These are phyloP conservation scores for Enteromius fasciolatus DNA, from an alignment of 2,797 vertebrate species.

Conservation along the genomic window DNA sequence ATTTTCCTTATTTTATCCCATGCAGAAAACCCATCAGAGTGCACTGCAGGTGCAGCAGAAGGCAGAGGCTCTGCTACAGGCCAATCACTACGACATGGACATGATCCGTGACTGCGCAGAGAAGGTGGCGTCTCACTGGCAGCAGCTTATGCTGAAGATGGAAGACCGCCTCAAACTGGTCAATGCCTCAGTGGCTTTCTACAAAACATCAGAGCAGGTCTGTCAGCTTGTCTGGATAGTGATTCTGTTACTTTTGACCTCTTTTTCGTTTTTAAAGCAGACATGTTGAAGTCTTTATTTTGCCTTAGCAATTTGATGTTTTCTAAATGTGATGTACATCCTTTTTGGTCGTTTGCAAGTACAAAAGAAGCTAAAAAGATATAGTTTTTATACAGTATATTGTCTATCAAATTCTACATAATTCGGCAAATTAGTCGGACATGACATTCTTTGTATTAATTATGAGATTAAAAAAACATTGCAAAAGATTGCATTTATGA, in stretches of 20 bases:
- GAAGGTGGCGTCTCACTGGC: conserved; percentile 98
- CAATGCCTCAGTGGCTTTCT: conserved; percentile 97
- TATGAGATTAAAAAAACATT: neutral
- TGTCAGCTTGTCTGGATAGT: conserved; percentile 29
- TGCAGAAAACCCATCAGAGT: conserved; percentile 66
- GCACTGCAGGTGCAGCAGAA: conserved; percentile 97
- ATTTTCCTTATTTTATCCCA: conserved; percentile 43
- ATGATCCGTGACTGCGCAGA: conserved; percentile 98
- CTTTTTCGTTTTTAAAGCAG: neutral
- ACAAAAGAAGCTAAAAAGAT: neutral
- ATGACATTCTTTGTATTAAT: neutral
- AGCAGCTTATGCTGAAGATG: conserved; percentile 99
- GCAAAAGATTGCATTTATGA: neutral
- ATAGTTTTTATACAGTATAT: no score
- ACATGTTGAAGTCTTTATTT: neutral
- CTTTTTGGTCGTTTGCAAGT: neutral
- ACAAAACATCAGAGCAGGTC: conserved; percentile 98
- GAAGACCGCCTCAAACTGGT: conserved; percentile 97
- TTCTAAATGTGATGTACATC: neutral
- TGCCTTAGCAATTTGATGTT: neutral
- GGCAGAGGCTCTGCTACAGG: conserved; percentile 93
- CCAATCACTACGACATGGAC: conserved; percentile 97
- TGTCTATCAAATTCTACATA: neutral
- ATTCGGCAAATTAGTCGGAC: neutral
- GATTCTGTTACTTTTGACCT: neutral